Percentiles rank a stretch among this genome's conserved stretches.
These are phyloP conservation scores for Lasioglossum pauxillum DNA, from an alignment of 2,888 invertebrate genomes.

Conservation along the genomic window DNA sequence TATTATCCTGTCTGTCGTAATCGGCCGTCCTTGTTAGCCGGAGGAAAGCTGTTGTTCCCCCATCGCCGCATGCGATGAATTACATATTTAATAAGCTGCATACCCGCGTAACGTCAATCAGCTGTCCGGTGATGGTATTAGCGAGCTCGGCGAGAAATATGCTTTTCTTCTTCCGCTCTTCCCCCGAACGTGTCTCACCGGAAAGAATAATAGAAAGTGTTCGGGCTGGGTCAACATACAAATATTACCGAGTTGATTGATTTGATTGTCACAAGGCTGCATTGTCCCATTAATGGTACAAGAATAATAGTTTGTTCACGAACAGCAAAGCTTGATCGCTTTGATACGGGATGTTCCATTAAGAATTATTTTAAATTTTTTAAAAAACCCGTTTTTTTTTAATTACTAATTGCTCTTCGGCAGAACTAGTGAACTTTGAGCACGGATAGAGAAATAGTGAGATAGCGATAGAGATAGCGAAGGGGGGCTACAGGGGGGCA, in stretches of 20 bases:
- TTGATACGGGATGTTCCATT: no score
- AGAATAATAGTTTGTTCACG: not conserved
- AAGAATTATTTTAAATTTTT: no score
- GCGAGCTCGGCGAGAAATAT: not conserved
- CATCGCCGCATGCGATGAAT: slow-evolving; percentile 15
- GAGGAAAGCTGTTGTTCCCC: slow-evolving; percentile 24
- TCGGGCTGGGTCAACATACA: not conserved
- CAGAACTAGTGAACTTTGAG: no score
- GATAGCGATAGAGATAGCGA: no score
- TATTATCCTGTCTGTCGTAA: slow-evolving; percentile 69
- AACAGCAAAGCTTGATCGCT: no score
- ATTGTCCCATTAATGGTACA: not conserved
- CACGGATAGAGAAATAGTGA: no score
- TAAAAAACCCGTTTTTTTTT: no score
- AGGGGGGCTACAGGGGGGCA: no score
- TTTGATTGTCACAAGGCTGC: not conserved
- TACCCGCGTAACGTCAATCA: slow-evolving; percentile 45
- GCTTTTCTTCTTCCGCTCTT: not conserved
- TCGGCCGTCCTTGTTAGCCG: slow-evolving; percentile 51
- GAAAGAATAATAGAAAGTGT: not conserved
- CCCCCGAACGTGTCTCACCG: no score
- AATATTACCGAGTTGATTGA: not conserved
- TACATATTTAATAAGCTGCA: slow-evolving; percentile 46
- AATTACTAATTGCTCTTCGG: no score
- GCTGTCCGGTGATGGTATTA: slow-evolving; percentile 29